Base-by-base conservation (phyloP, 2,113 vertebrate genomes). In the Lophura nycthemera region DNA sequence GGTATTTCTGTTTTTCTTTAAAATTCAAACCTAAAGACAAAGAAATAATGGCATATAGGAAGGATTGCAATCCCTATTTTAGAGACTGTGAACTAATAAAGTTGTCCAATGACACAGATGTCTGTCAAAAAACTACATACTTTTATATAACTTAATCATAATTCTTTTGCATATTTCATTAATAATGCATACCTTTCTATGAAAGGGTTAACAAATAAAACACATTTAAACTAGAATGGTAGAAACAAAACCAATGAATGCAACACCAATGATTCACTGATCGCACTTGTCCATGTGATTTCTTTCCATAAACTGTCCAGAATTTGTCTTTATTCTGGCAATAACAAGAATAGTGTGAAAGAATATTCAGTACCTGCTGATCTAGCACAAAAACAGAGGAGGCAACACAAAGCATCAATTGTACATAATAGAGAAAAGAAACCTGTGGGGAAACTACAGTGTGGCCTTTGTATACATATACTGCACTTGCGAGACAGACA, bases 251-350 rank as follows among this genome's bases (percentile, higher is more conserved):
- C 8, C n/a, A 66, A 32, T 1, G 21, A 85, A 27, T 38, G 29
- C 38, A 75, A 29, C 34, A 17, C 48, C 0, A 8, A 15, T 15
- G 47, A 54, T 34, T 20, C 66, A 52, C 54, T 47, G 4, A 24
- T 60, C 24, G 17, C 11, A 65, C 42, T 22, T 21, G 12, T 20
- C 47, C 3, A 1, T 0, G 8, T 12, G n/a, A 8, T 6, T 21
- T 7, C 17, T 6, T 65, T 74, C 29, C 45, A 20, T 69, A 54
- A 73, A 19, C 20, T 16, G 11, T 27, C 81, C 2, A 1, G 50
- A 54, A 69, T 18, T 2, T 40, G 20, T 57, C 8, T 38, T 40
- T 4, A 40, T 52, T 69, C 32, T 65, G 2, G 0, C 50, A 22
- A 13, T 65, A 42, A 65, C 40, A 79, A 87, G 89, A 67, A 5